These are phyloP conservation scores for Arge pagana DNA, from an alignment of 2,888 invertebrate genomes.

Conservation along the genomic window DNA sequence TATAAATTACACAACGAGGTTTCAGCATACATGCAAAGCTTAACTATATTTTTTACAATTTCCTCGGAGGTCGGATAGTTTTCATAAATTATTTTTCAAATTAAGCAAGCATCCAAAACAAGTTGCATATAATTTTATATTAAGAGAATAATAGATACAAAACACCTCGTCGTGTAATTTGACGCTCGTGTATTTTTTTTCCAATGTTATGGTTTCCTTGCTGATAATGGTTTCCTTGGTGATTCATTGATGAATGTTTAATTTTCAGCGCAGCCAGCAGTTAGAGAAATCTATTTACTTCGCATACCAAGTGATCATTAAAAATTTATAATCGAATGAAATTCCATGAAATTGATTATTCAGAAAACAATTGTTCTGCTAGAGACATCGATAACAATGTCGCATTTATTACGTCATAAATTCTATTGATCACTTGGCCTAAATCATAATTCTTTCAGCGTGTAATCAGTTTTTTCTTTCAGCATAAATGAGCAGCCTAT, in stretches of 20 bases:
- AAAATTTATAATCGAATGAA: conserved; percentile 25
- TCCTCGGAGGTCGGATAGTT: too few species aligned
- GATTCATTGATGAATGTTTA: conserved; percentile 39
- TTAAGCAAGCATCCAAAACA: neutral
- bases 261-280: conserved; percentile 50
- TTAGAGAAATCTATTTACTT: conserved; percentile 38
- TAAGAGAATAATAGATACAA: neutral
- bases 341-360: too few species aligned
- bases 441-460: conserved; percentile 45
- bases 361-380: too few species aligned
- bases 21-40: too few species aligned
- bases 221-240: conserved; percentile 31
- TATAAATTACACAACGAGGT: neutral
- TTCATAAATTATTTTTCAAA: too few species aligned
- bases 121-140: neutral
- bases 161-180: conserved; percentile 39
- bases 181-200: conserved; percentile 35
- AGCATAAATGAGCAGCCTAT: conserved; percentile 40
- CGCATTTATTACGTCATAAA: conserved; percentile 15
- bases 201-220: conserved; percentile 29
- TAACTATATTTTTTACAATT: too few species aligned
- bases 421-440: conserved; percentile 39
- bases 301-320: conserved; percentile 43
- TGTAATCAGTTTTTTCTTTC: conserved; percentile 44
- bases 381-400: too few species aligned